phyloP scores from a whole-genome alignment of 2,888 invertebrate genomes.

The Ophion ellenae region DNA sequence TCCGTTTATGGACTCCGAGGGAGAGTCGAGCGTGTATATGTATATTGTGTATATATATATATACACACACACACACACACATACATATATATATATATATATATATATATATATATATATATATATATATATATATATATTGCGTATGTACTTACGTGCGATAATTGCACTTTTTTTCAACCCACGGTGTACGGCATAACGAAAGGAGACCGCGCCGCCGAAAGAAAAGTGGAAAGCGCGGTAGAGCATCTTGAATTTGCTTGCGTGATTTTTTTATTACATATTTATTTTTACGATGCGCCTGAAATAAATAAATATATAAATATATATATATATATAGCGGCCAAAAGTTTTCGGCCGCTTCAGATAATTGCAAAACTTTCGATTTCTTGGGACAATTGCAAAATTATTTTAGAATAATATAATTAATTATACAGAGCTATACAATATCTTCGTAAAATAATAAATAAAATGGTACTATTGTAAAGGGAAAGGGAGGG shows the following conservation, averaged over 20 bases:
- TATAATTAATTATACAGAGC: no score
- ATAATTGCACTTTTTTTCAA: slow-evolving; percentile 4
- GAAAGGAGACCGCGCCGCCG: background rate
- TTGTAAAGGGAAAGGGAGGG: no score
- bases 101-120: background rate
- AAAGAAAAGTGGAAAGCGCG: slow-evolving; percentile 35
- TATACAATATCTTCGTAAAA: no score
- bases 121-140: background rate
- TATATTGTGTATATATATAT: background rate
- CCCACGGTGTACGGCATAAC: background rate
- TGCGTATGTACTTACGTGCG: background rate
- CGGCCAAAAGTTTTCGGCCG: no score
- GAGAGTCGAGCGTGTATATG: background rate
- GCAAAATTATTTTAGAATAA: no score
- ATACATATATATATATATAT: background rate
- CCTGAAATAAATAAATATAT: background rate
- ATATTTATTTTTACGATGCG: slow-evolving; percentile 47
- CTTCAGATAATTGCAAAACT: no score
- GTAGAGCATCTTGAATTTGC: background rate
- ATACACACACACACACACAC: no score
- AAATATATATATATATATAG: no score
- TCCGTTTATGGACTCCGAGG: slow-evolving; percentile 10
- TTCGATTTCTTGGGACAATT: no score
- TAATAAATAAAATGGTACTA: no score
- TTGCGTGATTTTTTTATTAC: slow-evolving; percentile 48